phyloP scores from a whole-genome alignment of 2,113 vertebrate species.

The Lepisosteus oculatus region DNA sequence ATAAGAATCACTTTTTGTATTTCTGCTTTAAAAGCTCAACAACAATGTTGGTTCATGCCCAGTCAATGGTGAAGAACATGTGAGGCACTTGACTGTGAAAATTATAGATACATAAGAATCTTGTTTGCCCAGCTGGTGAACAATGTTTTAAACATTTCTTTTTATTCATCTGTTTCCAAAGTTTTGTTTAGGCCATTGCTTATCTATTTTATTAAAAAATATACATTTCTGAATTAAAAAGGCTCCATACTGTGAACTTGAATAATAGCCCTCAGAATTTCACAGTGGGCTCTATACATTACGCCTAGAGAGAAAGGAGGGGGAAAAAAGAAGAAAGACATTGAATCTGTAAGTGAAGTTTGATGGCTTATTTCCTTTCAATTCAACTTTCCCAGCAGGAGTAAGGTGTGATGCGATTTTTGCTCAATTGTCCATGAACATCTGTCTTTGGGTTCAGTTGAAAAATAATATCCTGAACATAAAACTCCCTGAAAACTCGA shows the following conservation, averaged over 20 bases:
- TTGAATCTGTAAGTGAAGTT: slow-evolving; percentile 61
- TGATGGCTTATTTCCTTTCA: slow-evolving; percentile 74
- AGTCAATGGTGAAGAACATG: not conserved
- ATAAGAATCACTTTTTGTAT: slow-evolving; percentile 7
- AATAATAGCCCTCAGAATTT: slow-evolving; percentile 45
- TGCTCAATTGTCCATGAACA: slow-evolving; percentile 68
- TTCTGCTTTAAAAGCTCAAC: not conserved
- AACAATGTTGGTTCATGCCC: slow-evolving; percentile 1
- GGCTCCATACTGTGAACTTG: not conserved
- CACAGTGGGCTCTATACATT: slow-evolving; percentile 61
- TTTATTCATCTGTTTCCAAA: not conserved
- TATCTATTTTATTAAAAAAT: not conserved
- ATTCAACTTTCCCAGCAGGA: slow-evolving; percentile 71
- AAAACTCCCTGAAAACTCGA: slow-evolving; percentile 57
- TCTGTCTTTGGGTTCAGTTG: slow-evolving; percentile 69
- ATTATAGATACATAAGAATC: not conserved
- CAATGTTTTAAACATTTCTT: not conserved
- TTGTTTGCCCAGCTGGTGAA: not conserved
- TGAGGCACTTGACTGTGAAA: slow-evolving; percentile 3
- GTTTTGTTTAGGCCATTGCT: not conserved
- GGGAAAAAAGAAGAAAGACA: slow-evolving; percentile 24
- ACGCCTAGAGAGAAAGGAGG: no score
- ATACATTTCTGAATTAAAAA: not conserved
- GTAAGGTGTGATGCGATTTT: slow-evolving; percentile 67
- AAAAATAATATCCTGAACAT: slow-evolving; percentile 67